Base-by-base conservation (phyloP, 2,888 invertebrate species). In the Hylaea fasciaria region DNA sequence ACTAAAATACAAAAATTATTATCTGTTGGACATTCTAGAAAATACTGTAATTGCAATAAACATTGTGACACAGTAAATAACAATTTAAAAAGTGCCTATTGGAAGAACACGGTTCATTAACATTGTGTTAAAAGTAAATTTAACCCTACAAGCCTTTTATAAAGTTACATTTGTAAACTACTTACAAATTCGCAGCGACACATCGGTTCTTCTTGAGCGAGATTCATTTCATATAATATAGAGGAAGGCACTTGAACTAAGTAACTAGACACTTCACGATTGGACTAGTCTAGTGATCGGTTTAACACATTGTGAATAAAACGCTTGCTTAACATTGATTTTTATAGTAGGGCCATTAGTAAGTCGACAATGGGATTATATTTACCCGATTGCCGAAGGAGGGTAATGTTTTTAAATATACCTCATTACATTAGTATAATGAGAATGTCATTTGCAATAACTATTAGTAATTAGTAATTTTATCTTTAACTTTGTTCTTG, bases 141-240 rank as follows among this genome's bases (percentile, higher is more conserved):
- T n/a, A n/a, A n/a, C n/a, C n/a, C n/a, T n/a, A n/a, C n/a, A n/a
- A n/a, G n/a, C n/a, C n/a, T n/a, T n/a, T n/a, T n/a, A n/a, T n/a
- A n/a, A 29, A 32, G 0, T 7, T 11, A 9, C 12, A 46, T n/a
- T n/a, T n/a, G 4, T 22, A 22, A 22, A 22, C 13, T 5, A 51
- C 50, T 51, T 9, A 51, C 50, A 41, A 40, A 41, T 29, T 51
- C 16, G 12, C 41, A 43, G 16, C 50, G 50, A 14, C 41, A 43
- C 0, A 2, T 40, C 28, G 13, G 2, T 4, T 10, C 39, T 40
- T 32, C 32, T 32, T 32, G 32, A 10, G 9, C 10, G 9, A 2
- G 5, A 9, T 49, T 13, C 49, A 49, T 49, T 35, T 43, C 10
- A 8, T 0, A 40, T 14, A 5, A 37, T 37, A n/a, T n/a, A 37